Conservation (phyloP, 2,113 vertebrate genomes). For the Prunella fulvescens region DNA sequence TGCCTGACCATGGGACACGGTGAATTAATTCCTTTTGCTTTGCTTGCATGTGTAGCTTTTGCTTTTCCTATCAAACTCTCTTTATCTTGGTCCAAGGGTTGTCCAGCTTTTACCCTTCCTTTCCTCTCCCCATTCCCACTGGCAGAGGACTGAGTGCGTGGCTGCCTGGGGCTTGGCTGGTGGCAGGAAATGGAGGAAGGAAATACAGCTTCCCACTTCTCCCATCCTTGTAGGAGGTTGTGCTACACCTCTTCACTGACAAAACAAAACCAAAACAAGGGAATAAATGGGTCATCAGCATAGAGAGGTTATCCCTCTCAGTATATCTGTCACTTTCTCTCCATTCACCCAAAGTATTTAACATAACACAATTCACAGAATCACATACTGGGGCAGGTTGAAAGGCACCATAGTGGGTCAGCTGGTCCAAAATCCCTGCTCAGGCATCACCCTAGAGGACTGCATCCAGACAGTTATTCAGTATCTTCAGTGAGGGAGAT, state of each 20-base stretch:
- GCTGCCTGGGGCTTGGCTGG: not conserved
- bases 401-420: not conserved
- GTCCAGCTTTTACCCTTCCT: not conserved
- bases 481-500: not conserved
- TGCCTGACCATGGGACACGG: not conserved
- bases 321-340: not conserved
- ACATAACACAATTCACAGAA: not conserved
- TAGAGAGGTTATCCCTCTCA: not conserved
- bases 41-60: not conserved
- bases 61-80: not conserved
- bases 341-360: not conserved
- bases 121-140: not conserved
- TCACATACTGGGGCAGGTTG: not conserved
- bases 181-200: not conserved
- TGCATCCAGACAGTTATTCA: not conserved
- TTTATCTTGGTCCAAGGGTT: not conserved
- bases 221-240: not conserved
- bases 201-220: not conserved
- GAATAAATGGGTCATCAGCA: not conserved
- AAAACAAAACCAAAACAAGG: not conserved
- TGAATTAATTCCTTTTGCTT: not conserved
- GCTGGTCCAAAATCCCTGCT: not conserved
- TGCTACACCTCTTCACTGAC: not conserved
- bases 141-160: fast-evolving
- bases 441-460: not conserved